Base-by-base conservation (phyloP, 2,113 vertebrate genomes). In the Laterallus jamaicensis region DNA sequence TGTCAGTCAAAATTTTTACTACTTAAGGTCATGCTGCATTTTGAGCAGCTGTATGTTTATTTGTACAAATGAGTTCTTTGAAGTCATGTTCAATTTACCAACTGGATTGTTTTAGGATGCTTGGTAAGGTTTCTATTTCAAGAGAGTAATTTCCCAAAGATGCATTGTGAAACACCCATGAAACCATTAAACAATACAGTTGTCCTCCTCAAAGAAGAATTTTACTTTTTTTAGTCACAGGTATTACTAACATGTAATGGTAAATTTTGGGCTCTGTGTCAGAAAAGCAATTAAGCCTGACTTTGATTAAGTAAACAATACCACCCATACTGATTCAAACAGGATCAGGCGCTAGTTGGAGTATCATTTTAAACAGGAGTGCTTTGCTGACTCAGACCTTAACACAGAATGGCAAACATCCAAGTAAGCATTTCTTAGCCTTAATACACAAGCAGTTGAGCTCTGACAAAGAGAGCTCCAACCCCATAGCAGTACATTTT, bases 361-460 rank as follows among this genome's bases (percentile, higher is more conserved):
- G 17, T 18, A 67, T 2, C 4, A 10, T 29, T 37, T 55, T 44
- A 50, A 66, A 58, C 55, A n/a, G 24, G 11, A 84, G 8, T 21
- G n/a, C 18, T 70, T 90, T 85, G 26, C 63, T 80, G 55, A 35
- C 75, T 44, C 25, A 20, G 50, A 56, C 16, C 18, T 78, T 71
- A 52, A 37, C 64, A 62, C 7, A 67, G 44, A 70, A 44, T 1
- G 7, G 29, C 37, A 52, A 66, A 59, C 17, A 49, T 31, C 5
- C 37, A 60, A 8, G 6, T 15, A 67, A 74, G 15, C 3, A 11
- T 70, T 63, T 80, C 62, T 73, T 24, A 44, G 10, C 22, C 70
- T 50, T 31, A 63, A 68, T 2, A 52, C 9, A 9, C 0, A 0
- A 85, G 17, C 3, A 42, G 82, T 31, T 32, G 42, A 68, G 28